A percentile compares a stretch with the other conserved stretches of the same genome.
Conservation (phyloP, 1,140 invertebrate genomes). For the Ganaspis sp. region DNA sequence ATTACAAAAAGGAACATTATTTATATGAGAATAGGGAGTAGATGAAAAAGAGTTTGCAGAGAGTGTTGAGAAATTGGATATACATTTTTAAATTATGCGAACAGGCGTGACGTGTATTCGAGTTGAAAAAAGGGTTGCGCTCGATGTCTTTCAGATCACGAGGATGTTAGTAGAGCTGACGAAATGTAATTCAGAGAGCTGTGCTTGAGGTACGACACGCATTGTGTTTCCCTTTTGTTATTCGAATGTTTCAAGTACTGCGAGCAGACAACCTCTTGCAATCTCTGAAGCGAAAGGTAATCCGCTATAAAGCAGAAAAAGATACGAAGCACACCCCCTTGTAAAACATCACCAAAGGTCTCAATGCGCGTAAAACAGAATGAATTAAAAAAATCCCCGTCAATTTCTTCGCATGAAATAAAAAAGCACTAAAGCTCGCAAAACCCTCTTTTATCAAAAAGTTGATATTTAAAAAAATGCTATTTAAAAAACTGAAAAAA, state of each 20-base stretch:
- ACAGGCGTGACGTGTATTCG: background rate
- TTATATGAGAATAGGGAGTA: too few relatives aligned
- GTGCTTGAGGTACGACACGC: constrained; percentile 28
- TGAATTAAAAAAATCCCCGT: background rate
- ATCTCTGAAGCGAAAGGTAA: constrained; percentile 5
- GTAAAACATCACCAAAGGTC: background rate
- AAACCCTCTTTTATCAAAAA: too few relatives aligned
- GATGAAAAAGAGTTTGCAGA: too few relatives aligned
- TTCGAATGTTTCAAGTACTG: constrained; percentile 4
- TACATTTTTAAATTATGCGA: background rate
- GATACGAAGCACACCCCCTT: background rate
- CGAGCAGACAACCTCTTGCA: constrained; percentile 15
- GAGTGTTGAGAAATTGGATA: too few relatives aligned
- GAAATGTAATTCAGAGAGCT: constrained; percentile 27
- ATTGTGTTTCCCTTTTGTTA: constrained; percentile 26
- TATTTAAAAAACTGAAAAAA: too few relatives aligned
- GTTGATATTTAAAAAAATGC: too few relatives aligned
- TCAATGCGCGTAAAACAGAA: background rate
- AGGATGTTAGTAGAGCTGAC: background rate
- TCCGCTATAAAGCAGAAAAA: constrained; percentile 14
- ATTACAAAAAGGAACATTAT: too few relatives aligned
- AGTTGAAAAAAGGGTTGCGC: background rate
- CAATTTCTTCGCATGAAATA: background rate
- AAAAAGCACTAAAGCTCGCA: too few relatives aligned
- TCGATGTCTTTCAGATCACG: background rate